Evolutionary conservation across 2,797 vertebrate genomes (phyloP), one percentile per base, ranked within the genome.

Genomic region (Takifugu rubripes): DNA sequence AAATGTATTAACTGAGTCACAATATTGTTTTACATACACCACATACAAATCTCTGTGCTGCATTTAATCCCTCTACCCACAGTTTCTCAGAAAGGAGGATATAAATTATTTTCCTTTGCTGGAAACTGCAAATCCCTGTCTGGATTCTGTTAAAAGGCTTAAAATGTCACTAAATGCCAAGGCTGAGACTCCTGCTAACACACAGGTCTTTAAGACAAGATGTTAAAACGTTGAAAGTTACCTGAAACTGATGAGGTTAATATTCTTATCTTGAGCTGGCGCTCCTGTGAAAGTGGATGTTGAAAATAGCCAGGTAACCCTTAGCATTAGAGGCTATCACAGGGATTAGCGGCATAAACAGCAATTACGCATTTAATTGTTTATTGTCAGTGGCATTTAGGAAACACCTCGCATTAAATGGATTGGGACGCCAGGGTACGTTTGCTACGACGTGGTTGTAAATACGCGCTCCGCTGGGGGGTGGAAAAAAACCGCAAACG

Each of bases 151-250:
- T 90, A 92, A 92, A 92, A 91, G 91, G 91, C 91, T 92, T 92
- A 92, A 92, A 92, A 91, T 92, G 91, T 92, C 90, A 92, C 89
- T 90, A 92, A 92, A 91, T 92, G 90, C 90, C 90, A 92, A 87
- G 88, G 88, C 88, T 90, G 81, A 90, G 89, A 89, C 87, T 91
- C 88, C 85, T 76, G 89, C 84, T 84, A 87, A 87, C 84, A 89
- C 74, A 78, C 64, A 86, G 84, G 82, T 88, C 87, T 90, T 90
- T 88, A 89, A 91, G 89, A 90, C 78, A 84, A 89, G 88, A 90
- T 87, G 90, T 90, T 90, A 87, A 86, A 90, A 84, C 84, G 85
- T 82, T 81, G 85, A 91, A 90, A 91, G 89, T 89, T 91, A 92
- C 90, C 88, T 89, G 87, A 89, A 91, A 91, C 74, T 84, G 86